Percentiles rank a stretch among this genome's conserved stretches.
Conservation (phyloP, 2,888 invertebrate genomes). For the Camptogramma bilineatum region DNA sequence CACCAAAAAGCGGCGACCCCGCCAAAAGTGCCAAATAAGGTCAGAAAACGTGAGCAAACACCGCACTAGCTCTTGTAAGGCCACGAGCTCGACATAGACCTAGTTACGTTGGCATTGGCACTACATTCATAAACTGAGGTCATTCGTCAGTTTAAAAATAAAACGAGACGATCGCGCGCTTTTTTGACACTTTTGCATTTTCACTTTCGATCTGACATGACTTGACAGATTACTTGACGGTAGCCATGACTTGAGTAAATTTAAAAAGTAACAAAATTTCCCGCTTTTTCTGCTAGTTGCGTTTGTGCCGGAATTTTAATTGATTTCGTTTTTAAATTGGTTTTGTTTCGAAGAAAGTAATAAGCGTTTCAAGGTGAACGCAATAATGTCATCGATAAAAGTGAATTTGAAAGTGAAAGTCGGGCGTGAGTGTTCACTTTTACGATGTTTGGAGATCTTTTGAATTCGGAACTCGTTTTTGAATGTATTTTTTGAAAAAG, state of each 20-base stretch:
- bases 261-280: constrained; percentile 11
- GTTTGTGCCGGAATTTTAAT: constrained; percentile 28
- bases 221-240: constrained; percentile 27
- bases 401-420: constrained; percentile 47
- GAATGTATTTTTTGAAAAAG: constrained; percentile 6
- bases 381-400: constrained; percentile 43
- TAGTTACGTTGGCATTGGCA: constrained; percentile 83
- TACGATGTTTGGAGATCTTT: constrained; percentile 34
- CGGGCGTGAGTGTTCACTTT: constrained; percentile 39
- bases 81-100: constrained; percentile 81
- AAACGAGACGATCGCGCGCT: constrained; percentile 58
- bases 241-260: constrained; percentile 18
- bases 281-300: constrained; percentile 5
- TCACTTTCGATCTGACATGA: constrained; percentile 32
- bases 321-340: constrained; percentile 20
- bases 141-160: constrained; percentile 80
- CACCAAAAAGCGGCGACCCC: constrained; percentile 55
- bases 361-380: constrained; percentile 41
- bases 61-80: constrained; percentile 60
- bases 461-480: constrained; percentile 17
- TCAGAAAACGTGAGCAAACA: constrained; percentile 31
- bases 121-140: constrained; percentile 83
- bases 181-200: constrained; percentile 58
- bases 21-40: constrained; percentile 39
- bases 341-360: constrained; percentile 36